phyloP scores from a whole-genome alignment of 2,888 invertebrate species.

The Nematopogon swammerdamellus region DNA sequence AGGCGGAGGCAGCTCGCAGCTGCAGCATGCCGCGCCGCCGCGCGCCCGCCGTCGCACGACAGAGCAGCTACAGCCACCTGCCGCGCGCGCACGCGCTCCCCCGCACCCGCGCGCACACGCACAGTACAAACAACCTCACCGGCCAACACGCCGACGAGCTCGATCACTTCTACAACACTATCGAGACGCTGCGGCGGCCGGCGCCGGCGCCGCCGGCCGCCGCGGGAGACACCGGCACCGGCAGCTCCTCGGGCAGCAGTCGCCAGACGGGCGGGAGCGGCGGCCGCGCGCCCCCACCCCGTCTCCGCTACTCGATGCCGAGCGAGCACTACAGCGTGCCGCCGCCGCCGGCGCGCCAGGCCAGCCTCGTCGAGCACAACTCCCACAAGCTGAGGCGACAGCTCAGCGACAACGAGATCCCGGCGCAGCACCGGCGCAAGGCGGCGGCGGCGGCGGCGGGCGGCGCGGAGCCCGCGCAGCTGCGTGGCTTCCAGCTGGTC shows the following conservation, averaged over 20 bases:
- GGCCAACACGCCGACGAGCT: conserved; percentile 29
- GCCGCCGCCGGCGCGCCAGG: conserved; percentile 29
- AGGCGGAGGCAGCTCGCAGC: conserved; percentile 34
- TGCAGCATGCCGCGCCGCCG: conserved; percentile 49
- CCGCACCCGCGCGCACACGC: conserved; percentile 30
- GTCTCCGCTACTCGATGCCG: conserved; percentile 17
- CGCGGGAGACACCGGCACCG: conserved; percentile 26
- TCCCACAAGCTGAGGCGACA: neutral
- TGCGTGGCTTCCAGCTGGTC: conserved; percentile 36
- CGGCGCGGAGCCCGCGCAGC: conserved; percentile 18
- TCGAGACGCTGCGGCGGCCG: conserved; percentile 31
- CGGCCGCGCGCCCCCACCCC: neutral
- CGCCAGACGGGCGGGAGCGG: neutral
- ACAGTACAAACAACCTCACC: conserved; percentile 32
- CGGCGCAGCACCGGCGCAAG: neutral
- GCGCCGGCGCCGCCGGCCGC: too few relatives aligned
- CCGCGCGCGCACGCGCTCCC: conserved; percentile 34
- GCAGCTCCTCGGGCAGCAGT: conserved; percentile 34
- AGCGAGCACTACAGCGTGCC: conserved; percentile 18
- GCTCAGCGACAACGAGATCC: neutral
- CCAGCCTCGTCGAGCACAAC: conserved; percentile 27
- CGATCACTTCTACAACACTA: conserved; percentile 40
- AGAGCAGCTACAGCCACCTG: conserved; percentile 38
- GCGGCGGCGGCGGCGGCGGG: conserved; percentile 4
- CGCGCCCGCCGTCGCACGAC: conserved; percentile 30